Evolutionary conservation across 2,888 invertebrate genomes (phyloP), one percentile per base, ranked within the genome.

Genomic region (Epiblema foenella): DNA sequence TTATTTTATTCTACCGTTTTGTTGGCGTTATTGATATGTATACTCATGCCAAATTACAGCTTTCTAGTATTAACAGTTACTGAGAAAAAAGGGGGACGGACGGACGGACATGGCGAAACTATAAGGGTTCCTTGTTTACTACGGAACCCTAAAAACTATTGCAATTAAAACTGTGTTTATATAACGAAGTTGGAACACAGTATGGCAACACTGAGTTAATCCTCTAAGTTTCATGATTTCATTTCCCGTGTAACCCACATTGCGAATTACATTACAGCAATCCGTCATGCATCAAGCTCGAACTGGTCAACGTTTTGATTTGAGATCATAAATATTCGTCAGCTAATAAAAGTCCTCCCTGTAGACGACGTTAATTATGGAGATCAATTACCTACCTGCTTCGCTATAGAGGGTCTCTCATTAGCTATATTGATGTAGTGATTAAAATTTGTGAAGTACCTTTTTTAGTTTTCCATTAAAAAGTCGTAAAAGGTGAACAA

Each of bases 231-330:
- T 85, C 79, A 79, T 75, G 75, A 71, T 78, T 80, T 82, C 84
- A 85, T 76, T 81, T 42, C 85, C 87, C 85, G 85, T 85, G 78
- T 86, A 86, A 88, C 83, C 71, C 79, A 88, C 83, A 87, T 89
- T 85, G 77, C 66, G 81, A 85, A 86, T 87, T 84, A 33, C 33
- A 33, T 33, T 33, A 82, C 75, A 82, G 79, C 84, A 85, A 85
- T 88, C 83, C 83, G 83, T 85, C 81, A 81, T 80, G 79, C 75
- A 83, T 85, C 86, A 81, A 78, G 74, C 77, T 74, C 68, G 29
- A 80, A 79, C 76, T 58, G 75, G 74, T 75, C 62, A 62, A 74
- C 75, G 72, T 73, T 76, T 77, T 73, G 74, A 71, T 76, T 77
- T 73, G 74, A 71, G 75, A 76, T 77, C 77, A 79, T 83, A 81